These are phyloP conservation scores for Ypsolopha scabrella DNA, from an alignment of 2,888 invertebrate species.

Conservation along the genomic window DNA sequence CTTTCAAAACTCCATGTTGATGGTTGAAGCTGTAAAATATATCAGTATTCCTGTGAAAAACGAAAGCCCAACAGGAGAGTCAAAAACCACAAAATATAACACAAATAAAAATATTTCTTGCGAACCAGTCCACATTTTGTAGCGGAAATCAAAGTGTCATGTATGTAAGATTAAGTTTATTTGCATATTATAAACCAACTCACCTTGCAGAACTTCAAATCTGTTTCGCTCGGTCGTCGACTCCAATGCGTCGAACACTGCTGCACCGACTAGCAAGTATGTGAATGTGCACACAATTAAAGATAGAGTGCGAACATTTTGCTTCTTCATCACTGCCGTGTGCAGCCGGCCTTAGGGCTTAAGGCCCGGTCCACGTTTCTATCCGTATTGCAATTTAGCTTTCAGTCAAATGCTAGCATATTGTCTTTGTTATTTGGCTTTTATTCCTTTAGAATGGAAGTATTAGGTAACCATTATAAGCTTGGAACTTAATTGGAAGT, in stretches of 20 bases:
- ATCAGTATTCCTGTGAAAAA: too few species aligned
- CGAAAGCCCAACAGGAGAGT: too few species aligned
- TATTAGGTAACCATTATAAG: constrained; percentile 42
- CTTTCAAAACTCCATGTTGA: too few species aligned
- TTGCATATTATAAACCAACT: constrained; percentile 12
- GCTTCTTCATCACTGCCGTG: constrained; percentile 94
- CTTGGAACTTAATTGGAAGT: constrained; percentile 18
- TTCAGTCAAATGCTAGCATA: constrained; percentile 30
- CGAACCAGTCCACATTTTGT: too few species aligned
- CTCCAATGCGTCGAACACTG: constrained; percentile 98
- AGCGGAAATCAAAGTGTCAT: too few species aligned
- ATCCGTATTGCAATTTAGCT: constrained; percentile 20
- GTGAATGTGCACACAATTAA: constrained; percentile 99
- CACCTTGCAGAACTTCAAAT: constrained; percentile 90
- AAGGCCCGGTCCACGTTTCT: constrained; percentile 31
- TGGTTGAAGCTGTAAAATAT: too few species aligned
- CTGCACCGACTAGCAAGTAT: constrained; percentile 98
- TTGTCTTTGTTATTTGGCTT: constrained; percentile 16
- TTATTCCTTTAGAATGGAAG: not conserved
- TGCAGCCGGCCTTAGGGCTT: constrained; percentile 47
- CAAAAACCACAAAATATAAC: too few species aligned
- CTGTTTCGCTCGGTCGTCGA: constrained; percentile 95
- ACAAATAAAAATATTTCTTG: too few species aligned
- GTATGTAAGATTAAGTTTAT: too few species aligned
- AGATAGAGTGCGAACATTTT: constrained; percentile 99